A percentile compares a stretch with the other conserved stretches of the same genome.
phyloP scores from a whole-genome alignment of 1,140 invertebrate genomes.

The Linepithema humile region DNA sequence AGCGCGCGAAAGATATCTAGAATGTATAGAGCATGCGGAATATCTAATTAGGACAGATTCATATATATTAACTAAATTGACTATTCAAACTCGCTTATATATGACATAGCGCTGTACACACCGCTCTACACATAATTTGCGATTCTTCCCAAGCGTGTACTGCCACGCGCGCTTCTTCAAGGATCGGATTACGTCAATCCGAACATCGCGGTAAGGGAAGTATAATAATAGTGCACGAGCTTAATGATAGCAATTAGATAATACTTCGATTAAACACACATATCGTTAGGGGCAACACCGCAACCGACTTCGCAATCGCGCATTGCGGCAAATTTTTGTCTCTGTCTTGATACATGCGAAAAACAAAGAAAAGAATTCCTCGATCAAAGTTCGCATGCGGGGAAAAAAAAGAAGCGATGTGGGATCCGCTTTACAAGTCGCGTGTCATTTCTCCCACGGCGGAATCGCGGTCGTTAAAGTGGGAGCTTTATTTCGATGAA shows the following conservation, averaged over 20 bases:
- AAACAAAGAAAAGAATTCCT: neutral
- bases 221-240: conserved; percentile 57
- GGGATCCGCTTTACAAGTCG: neutral
- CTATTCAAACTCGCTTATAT: neutral
- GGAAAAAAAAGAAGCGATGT: neutral
- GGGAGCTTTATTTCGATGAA: conserved; percentile 3
- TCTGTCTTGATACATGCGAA: neutral
- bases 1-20: too few species aligned
- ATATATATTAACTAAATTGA: neutral
- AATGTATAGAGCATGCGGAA: too few species aligned
- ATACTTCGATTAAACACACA: conserved; percentile 68
- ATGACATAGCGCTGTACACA: neutral
- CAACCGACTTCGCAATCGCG: neutral
- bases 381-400: neutral
- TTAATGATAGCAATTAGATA: conserved; percentile 14
- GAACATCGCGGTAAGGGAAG: neutral
- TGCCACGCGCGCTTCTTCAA: neutral
- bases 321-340: neutral
- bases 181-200: conserved; percentile 19
- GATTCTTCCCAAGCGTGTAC: neutral
- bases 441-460: neutral
- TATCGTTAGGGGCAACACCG: conserved; percentile 70
- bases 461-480: neutral
- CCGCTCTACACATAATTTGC: neutral
- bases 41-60: neutral